phyloP scores from a whole-genome alignment of 2,797 vertebrate genomes.

The Myotis findleyi region DNA sequence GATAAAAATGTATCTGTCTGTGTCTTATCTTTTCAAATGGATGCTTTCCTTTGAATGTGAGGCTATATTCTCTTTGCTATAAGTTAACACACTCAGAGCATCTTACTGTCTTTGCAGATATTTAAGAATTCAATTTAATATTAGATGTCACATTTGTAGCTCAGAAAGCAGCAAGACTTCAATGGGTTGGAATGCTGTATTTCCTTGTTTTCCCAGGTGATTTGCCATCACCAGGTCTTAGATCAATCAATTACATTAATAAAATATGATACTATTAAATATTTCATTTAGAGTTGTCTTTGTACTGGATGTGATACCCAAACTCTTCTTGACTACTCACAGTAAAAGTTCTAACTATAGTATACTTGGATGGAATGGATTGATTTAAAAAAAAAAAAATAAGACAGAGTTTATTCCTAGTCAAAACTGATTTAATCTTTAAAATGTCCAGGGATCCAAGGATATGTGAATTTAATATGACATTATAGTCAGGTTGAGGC shows the following conservation, averaged over 20 bases:
- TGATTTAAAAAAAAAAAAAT: too few species aligned
- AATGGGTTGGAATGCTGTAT: neutral
- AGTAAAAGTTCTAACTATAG: neutral
- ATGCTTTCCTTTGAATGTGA: constrained; percentile 33
- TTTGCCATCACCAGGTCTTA: neutral
- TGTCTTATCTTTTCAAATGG: constrained; percentile 37
- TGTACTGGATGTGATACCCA: neutral
- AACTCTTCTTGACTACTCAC: neutral
- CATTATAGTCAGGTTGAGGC: neutral
- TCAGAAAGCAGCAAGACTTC: neutral
- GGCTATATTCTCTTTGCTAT: neutral
- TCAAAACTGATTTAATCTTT: neutral
- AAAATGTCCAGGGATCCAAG: neutral
- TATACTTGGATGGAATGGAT: neutral
- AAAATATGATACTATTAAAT: neutral
- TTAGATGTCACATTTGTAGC: neutral
- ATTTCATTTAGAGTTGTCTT: neutral
- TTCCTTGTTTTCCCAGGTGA: neutral
- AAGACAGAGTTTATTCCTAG: neutral
- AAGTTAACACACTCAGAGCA: neutral
- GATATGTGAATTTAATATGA: neutral
- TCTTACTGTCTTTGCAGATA: constrained; percentile 8
- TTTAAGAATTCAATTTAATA: constrained; percentile 33
- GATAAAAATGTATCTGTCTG: neutral
- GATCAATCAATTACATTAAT: neutral